A percentile compares a stretch with the other conserved stretches of the same genome.
phyloP scores from a whole-genome alignment of 1,140 invertebrate species.

The Drosophila nannoptera region DNA sequence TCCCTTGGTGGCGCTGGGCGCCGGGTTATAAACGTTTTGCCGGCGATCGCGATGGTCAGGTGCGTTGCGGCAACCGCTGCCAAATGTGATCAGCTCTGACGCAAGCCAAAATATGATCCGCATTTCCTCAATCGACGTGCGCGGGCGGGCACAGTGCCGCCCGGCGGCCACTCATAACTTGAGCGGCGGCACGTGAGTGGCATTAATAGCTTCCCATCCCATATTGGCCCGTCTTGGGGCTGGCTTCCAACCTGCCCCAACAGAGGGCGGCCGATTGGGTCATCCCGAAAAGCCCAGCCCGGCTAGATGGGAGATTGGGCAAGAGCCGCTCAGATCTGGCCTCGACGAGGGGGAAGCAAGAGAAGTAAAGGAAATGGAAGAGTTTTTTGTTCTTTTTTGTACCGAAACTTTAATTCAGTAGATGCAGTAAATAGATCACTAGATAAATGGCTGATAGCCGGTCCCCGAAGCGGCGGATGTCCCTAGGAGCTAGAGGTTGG shows the following conservation, averaged over 20 bases:
- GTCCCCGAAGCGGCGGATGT: conserved; percentile 55
- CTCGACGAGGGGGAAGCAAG: no score
- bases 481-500: conserved; percentile 35
- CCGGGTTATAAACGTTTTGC: conserved; percentile 59
- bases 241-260: conserved; percentile 48
- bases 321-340: no score
- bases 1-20: conserved; percentile 8
- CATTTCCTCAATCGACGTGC: conserved; percentile 65
- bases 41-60: conserved; percentile 1
- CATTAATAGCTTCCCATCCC: conserved; percentile 42
- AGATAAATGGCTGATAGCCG: conserved; percentile 58
- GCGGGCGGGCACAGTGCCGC: conserved; percentile 44
- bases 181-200: conserved; percentile 52
- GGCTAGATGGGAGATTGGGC: no score
- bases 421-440: conserved; percentile 65
- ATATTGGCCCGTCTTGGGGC: conserved; percentile 16
- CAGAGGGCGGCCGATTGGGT: neutral
- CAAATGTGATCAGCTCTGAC: conserved; percentile 48
- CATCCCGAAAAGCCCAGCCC: no score
- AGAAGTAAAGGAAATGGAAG: neutral
- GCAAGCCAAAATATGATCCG: conserved; percentile 29
- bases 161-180: conserved; percentile 38
- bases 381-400: conserved; percentile 57
- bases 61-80: conserved; percentile 53
- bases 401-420: conserved; percentile 79